Evolutionary conservation across 1,140 invertebrate genomes (phyloP), one percentile per base, ranked within the genome.

Genomic region (Hycleus phaleratus): DNA sequence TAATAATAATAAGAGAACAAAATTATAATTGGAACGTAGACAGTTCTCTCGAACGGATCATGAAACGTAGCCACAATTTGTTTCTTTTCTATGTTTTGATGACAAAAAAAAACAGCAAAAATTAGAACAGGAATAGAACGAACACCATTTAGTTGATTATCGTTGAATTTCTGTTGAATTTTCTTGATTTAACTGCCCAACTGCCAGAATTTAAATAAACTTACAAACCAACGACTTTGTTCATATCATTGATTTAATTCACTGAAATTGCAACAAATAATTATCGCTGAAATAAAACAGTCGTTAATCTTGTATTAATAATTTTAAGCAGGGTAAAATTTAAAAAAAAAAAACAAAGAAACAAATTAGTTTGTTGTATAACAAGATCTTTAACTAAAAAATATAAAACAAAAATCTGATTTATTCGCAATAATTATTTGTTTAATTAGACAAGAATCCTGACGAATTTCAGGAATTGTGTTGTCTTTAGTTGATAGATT

Each of bases 271-370:
- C 32, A 2, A 32, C 32, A 32, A 32, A 32, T 32, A 32, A 32
- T 32, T 32, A 32, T 32, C 7, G 32, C 18, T 32, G 7, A 43
- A 56, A 46, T 50, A 46, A 56, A 60, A 38, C 39, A 46, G 45
- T 12, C 58, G 52, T 59, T 57, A 52, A 40, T 60, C 18, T 66
- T 68, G 56, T 62, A 61, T 32, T 69, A 70, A 70, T 70, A 70
- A 70, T 68, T 70, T 70, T 50, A 64, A 70, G 66, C 68, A 70
- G 68, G 68, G 68, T 70, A 70, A 68, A 59, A 63, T 64, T 64
- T 62, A 63, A 68, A 68, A 46, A 46, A 46, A 18, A 55, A 47
- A 46, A 18, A 18, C 1, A 18, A 18, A 18, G 18, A 18, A 18
- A 18, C 18, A 18, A 18, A 18, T 18, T 18, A 18, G 18, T 18